Evolutionary conservation across 2,888 invertebrate genomes (phyloP), one percentile per base, ranked within the genome.

Genomic region (Cataglyphis albicans): DNA sequence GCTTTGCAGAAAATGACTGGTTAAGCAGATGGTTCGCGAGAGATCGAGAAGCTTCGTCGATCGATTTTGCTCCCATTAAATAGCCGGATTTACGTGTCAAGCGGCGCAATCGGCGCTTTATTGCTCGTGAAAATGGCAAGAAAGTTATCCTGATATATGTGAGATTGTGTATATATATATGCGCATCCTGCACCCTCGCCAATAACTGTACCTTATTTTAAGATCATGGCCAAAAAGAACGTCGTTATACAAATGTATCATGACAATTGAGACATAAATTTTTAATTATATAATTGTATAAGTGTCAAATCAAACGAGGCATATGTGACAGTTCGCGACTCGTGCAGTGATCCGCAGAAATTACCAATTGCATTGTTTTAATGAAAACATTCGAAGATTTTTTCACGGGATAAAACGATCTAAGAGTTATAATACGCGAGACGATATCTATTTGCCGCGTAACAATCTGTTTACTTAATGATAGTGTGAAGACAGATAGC

Each of bases 401-500:
- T 81, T 65, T 70, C 70, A 25, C 7, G 25, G 35, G 6, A 52
- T 9, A 3, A 18, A 18, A 29, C 65, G n/a, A 15, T 21, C 64
- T 59, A 52, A 41, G 75, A 78, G 35, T 25, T n/a, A 35, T 67
- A 55, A 35, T 67, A 55, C 35, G 15, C 57, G 35, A 81, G n/a
- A 61, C 55, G 38, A 57, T 80, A 35, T 63, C 83, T 86, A 84
- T 86, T 85, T 87, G 85, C 84, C 65, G 85, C 73, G 84, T 52
- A 86, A 81, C 81, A 74, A 85, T 74, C 80, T 84, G 78, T 81
- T 81, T 86, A 78, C 82, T 89, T 90, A 92, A 92, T 89, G 90
- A 91, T 80, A 81, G 74, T 73, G 63, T 85, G 83, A 61, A 84
- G 89, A 90, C 89, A 88, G 89, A 88, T 89, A 87, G 88, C 84